phyloP scores from a whole-genome alignment of 2,797 vertebrate species.

The Tarsius wallacei region DNA sequence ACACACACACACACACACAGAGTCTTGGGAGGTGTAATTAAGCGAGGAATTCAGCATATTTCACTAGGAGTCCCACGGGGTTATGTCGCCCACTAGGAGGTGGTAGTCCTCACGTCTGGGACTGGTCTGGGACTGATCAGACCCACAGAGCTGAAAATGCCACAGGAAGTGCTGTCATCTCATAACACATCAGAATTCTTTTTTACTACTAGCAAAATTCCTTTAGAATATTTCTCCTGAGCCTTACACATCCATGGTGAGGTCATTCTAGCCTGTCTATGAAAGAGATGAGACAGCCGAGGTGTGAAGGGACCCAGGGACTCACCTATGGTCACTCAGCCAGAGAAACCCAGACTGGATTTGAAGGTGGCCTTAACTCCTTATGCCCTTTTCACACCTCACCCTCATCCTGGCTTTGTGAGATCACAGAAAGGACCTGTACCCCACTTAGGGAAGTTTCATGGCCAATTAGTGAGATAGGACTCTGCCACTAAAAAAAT shows the following conservation, averaged over 20 bases:
- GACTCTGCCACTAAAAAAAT: neutral
- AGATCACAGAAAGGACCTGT: neutral
- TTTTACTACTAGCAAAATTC: neutral
- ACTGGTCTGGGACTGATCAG: neutral
- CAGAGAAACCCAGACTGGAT: neutral
- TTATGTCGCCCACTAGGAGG: accelerated
- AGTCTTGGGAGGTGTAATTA: neutral
- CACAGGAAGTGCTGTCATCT: neutral
- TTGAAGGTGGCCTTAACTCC: neutral
- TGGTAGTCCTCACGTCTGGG: accelerated
- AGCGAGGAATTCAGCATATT: neutral
- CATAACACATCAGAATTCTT: no score
- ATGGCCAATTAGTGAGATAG: neutral
- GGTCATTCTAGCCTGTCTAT: no score
- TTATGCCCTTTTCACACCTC: accelerated
- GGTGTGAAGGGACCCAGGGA: neutral
- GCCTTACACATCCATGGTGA: neutral
- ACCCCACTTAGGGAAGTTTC: neutral
- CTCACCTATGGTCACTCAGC: no score
- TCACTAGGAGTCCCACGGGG: accelerated
- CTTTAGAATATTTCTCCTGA: no score
- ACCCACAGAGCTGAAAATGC: neutral
- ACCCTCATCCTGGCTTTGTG: neutral
- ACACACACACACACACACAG: no score
- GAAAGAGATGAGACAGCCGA: neutral